phyloP scores from a whole-genome alignment of 2,888 invertebrate species.

The Lasius platythorax region DNA sequence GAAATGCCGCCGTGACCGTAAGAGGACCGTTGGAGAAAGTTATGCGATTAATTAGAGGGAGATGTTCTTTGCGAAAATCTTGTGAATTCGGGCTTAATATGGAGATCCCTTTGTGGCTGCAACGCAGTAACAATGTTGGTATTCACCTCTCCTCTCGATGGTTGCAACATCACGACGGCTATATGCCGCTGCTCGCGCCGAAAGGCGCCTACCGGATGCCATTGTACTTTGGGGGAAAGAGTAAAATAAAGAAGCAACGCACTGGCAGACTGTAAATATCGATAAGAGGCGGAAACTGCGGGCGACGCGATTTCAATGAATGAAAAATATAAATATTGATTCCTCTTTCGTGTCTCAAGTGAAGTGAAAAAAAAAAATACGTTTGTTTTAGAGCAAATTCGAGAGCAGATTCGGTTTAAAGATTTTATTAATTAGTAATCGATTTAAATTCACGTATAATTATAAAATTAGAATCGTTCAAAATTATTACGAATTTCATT shows the following conservation, averaged over 20 bases:
- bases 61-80: neutral
- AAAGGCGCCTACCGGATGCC: slow-evolving; percentile 27
- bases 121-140: slow-evolving; percentile 34
- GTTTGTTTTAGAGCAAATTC: neutral
- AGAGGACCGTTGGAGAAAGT: slow-evolving; percentile 13
- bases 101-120: slow-evolving; percentile 28
- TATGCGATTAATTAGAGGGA: slow-evolving; percentile 36
- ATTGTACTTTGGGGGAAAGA: slow-evolving; percentile 36
- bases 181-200: slow-evolving; percentile 6
- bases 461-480: neutral
- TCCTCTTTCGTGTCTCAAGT: neutral
- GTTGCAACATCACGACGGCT: slow-evolving; percentile 37
- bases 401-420: neutral
- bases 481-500: neutral
- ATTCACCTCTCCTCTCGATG: slow-evolving; percentile 10
- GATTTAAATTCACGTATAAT: neutral
- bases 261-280: slow-evolving; percentile 40
- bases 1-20: neutral
- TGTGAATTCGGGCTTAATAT: slow-evolving; percentile 32
- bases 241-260: slow-evolving; percentile 43
- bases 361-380: neutral
- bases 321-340: slow-evolving; percentile 26
- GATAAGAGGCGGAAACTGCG: slow-evolving; percentile 44
- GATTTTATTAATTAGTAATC: neutral
- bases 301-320: slow-evolving; percentile 10